phyloP scores from a whole-genome alignment of 1,140 invertebrate species.

The Lordiphosa stackelbergi region DNA sequence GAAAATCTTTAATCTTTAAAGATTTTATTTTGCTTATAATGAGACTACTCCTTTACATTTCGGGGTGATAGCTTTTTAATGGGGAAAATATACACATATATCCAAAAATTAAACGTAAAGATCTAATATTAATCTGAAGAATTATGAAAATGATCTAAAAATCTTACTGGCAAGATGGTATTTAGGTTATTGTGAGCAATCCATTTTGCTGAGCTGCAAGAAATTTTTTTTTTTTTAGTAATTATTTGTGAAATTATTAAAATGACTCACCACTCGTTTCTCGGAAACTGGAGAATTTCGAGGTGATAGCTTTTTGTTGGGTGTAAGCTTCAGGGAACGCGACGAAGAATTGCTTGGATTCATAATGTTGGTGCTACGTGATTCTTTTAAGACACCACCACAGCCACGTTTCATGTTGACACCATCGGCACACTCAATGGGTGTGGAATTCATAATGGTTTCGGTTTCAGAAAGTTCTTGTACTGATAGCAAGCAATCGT shows the following conservation, averaged over 20 bases:
- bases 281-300: slow-evolving; percentile 44
- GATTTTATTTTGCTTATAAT: too few relatives aligned
- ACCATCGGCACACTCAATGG: slow-evolving; percentile 44
- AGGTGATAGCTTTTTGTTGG: slow-evolving; percentile 36
- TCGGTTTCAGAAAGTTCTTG: slow-evolving; percentile 65
- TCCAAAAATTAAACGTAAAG: not conserved
- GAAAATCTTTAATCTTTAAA: too few relatives aligned
- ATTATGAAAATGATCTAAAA: not conserved
- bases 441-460: slow-evolving; percentile 73
- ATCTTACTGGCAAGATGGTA: not conserved
- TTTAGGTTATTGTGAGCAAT: slow-evolving; percentile 7
- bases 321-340: too few relatives aligned
- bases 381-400: not conserved
- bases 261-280: slow-evolving; percentile 33
- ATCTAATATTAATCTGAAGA: not conserved
- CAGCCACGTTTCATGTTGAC: slow-evolving; percentile 24
- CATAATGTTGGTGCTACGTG: too few relatives aligned
- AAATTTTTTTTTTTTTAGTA: too few relatives aligned
- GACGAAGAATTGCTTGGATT: slow-evolving; percentile 33
- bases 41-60: too few relatives aligned
- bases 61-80: slow-evolving; percentile 39
- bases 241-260: not conserved
- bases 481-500: slow-evolving; percentile 45
- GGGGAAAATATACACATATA: too few relatives aligned
- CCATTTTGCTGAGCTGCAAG: slow-evolving; percentile 67